Conservation (phyloP, 2,888 invertebrate species). For the Dusona sp. region DNA sequence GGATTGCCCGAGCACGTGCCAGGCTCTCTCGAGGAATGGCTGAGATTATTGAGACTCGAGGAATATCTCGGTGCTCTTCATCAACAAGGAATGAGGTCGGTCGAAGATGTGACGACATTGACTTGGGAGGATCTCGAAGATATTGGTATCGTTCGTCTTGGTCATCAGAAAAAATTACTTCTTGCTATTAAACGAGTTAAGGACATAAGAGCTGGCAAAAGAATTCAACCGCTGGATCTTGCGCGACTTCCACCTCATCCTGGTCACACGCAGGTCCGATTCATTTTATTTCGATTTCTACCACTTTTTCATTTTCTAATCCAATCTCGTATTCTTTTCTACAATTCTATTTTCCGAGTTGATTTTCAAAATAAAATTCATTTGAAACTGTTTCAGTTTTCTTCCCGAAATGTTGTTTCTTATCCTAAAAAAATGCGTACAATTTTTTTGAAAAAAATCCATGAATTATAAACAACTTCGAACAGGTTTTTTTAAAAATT, state of each 20-base stretch:
- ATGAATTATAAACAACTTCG: no score
- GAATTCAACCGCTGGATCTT: constrained; percentile 85
- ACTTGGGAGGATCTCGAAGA: constrained; percentile 99
- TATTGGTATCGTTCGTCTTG: constrained; percentile 96
- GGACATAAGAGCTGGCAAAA: constrained; percentile 95
- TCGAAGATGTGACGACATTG: constrained; percentile 97
- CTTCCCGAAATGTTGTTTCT: no score
- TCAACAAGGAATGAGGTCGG: constrained; percentile 96
- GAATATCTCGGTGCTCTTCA: constrained; percentile 96
- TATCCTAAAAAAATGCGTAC: no score
- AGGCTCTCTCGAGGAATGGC: constrained; percentile 97
- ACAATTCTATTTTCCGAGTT: no score
- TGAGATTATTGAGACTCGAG: constrained; percentile 94
- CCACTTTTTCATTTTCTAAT: neutral
- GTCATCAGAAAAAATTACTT: constrained; percentile 99
- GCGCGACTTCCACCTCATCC: constrained; percentile 86
- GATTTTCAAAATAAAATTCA: no score
- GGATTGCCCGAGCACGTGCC: constrained; percentile 98
- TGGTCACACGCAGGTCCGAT: constrained; percentile 84
- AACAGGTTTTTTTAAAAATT: no score
- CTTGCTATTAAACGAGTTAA: constrained; percentile 98
- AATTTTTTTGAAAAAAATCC: no score
- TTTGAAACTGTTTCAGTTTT: no score
- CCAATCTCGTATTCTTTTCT: no score
- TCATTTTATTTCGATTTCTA: neutral